These are phyloP conservation scores for Oligia strigilis DNA, from an alignment of 2,888 invertebrate genomes.

Conservation along the genomic window DNA sequence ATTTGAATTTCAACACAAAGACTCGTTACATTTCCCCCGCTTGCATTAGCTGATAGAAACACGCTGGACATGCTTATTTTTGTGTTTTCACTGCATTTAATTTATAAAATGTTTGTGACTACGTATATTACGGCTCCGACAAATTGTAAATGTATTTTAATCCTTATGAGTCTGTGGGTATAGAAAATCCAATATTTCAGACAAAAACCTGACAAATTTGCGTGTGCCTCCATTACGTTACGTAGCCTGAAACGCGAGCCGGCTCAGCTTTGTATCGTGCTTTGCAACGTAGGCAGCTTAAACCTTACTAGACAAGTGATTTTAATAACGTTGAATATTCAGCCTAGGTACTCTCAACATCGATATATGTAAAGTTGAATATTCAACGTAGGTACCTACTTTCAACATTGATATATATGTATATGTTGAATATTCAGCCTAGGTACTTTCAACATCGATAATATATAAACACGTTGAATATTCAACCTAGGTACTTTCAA, in stretches of 20 bases:
- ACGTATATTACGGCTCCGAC: neutral
- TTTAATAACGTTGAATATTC: constrained; percentile 3
- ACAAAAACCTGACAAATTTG: constrained; percentile 3
- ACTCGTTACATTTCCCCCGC: neutral
- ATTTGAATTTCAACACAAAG: neutral
- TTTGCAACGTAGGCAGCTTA: constrained; percentile 6
- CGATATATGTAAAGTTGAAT: too few relatives aligned
- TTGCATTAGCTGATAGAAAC: neutral
- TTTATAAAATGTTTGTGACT: constrained; percentile 1
- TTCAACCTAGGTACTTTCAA: too few relatives aligned
- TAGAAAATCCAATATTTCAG: neutral
- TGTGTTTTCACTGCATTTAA: neutral
- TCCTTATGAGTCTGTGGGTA: neutral
- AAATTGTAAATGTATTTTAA: neutral
- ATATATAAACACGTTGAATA: too few relatives aligned
- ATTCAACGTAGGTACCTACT: too few relatives aligned
- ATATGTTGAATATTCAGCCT: too few relatives aligned
- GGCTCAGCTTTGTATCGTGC: neutral
- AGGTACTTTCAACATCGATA: too few relatives aligned
- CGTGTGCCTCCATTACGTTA: neutral
- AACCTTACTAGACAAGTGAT: neutral
- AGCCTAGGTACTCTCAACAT: neutral
- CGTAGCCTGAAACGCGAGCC: neutral
- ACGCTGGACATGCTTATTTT: neutral
- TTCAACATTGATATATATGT: too few relatives aligned